phyloP scores from a whole-genome alignment of 2,797 vertebrate species.

The Protonibea diacanthus region DNA sequence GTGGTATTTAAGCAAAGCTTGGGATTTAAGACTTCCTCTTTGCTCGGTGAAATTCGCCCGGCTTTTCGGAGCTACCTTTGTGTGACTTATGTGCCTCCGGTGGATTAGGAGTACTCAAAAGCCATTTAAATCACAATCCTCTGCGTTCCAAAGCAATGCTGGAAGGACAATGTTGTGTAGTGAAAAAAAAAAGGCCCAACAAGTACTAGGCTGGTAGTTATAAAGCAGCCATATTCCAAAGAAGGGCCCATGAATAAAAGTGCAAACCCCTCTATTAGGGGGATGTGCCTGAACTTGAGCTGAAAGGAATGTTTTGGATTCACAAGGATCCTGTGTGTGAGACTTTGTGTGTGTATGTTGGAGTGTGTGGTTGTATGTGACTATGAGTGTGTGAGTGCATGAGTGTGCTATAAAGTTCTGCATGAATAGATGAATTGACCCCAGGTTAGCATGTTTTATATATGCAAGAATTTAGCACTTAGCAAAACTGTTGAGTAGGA shows the following conservation, averaged over 20 bases:
- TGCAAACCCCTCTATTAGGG: constrained; percentile 86
- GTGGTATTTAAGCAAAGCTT: constrained; percentile 74
- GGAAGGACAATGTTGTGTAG: constrained; percentile 75
- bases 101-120: constrained; percentile 81
- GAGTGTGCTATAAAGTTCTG: constrained; percentile 34
- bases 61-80: constrained; percentile 81
- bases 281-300: constrained; percentile 86
- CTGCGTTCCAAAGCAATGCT: constrained; percentile 70
- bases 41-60: constrained; percentile 73
- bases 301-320: constrained; percentile 86
- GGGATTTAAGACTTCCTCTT: constrained; percentile 83
- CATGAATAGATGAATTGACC: constrained; percentile 70
- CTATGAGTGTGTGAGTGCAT: constrained; percentile 42
- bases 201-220: constrained; percentile 73
- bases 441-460: constrained; percentile 38
- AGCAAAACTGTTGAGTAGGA: neutral
- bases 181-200: constrained; percentile 57
- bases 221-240: constrained; percentile 82
- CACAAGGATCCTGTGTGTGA: constrained; percentile 76
- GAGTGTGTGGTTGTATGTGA: constrained; percentile 61
- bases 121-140: constrained; percentile 82
- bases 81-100: constrained; percentile 83
- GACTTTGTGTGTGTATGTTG: constrained; percentile 33
- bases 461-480: constrained; percentile 34
- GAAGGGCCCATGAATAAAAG: constrained; percentile 83